These are phyloP conservation scores for Trachelipus rathkii DNA, from an alignment of 1,140 invertebrate species.

Conservation along the genomic window DNA sequence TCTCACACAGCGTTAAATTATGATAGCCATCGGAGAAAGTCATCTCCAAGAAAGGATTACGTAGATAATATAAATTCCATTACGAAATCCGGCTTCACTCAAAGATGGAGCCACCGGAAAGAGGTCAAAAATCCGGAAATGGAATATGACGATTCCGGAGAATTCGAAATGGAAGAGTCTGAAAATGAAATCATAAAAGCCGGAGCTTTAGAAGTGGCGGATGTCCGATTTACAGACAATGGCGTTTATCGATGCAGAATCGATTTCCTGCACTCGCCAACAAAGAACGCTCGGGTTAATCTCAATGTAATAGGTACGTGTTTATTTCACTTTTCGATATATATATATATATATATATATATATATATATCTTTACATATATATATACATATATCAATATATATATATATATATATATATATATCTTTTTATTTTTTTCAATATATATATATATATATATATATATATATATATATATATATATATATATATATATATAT, in stretches of 20 bases:
- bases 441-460: no score
- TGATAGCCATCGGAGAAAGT: background rate
- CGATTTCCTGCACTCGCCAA: background rate
- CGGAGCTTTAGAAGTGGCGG: background rate
- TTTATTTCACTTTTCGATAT: background rate
- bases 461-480: background rate
- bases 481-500: background rate
- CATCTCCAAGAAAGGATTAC: background rate
- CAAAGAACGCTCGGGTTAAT: background rate
- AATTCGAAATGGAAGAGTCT: background rate
- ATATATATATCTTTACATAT: background rate
- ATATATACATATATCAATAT: background rate
- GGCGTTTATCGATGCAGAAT: background rate
- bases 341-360: slow-evolving; percentile 6
- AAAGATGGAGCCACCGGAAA: background rate
- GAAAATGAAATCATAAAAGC: background rate
- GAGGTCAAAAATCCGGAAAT: background rate
- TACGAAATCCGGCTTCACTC: background rate
- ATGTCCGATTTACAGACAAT: background rate
- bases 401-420: slow-evolving; percentile 15
- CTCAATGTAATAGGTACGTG: background rate
- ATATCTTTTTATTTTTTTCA: no score
- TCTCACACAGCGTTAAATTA: background rate
- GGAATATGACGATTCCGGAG: background rate
- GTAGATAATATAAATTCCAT: background rate